These are phyloP conservation scores for Lacerta viridis DNA, from an alignment of 2,797 vertebrate species.

Conservation along the genomic window DNA sequence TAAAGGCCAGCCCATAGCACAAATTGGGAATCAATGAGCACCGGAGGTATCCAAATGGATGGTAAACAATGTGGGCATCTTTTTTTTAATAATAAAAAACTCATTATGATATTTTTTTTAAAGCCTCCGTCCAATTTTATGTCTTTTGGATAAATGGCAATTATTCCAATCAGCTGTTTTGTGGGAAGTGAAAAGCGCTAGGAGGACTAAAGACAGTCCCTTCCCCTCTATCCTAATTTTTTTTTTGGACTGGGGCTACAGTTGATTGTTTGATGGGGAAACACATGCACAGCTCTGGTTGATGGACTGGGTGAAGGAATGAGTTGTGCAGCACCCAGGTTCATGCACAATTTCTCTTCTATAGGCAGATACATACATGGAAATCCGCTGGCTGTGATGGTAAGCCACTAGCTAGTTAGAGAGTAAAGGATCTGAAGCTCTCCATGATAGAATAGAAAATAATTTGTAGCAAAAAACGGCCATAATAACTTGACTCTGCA, in stretches of 20 bases:
- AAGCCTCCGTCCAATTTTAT: not conserved
- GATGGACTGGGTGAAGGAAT: not conserved
- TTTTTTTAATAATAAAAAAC: not conserved
- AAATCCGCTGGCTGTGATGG: not conserved
- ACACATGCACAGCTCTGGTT: not conserved
- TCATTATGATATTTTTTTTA: too few species aligned
- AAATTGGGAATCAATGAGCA: conserved; percentile 9
- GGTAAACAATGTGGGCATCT: not conserved
- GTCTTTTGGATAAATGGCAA: not conserved
- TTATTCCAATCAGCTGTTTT: not conserved
- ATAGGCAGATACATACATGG: not conserved
- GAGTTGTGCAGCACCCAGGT: not conserved
- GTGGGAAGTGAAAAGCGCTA: too few species aligned
- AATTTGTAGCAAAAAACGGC: not conserved
- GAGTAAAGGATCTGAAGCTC: not conserved
- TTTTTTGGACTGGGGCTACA: not conserved
- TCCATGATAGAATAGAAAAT: not conserved
- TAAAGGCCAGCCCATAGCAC: not conserved
- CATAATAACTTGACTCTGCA: not conserved
- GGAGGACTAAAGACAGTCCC: not conserved
- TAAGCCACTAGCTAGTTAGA: not conserved
- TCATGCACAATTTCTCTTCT: not conserved
- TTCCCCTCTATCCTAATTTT: too few species aligned
- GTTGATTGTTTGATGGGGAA: not conserved
- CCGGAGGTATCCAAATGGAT: not conserved